Evolutionary conservation across 2,113 vertebrate genomes (phyloP).

Genomic region (Entomyzon cyanotis): DNA sequence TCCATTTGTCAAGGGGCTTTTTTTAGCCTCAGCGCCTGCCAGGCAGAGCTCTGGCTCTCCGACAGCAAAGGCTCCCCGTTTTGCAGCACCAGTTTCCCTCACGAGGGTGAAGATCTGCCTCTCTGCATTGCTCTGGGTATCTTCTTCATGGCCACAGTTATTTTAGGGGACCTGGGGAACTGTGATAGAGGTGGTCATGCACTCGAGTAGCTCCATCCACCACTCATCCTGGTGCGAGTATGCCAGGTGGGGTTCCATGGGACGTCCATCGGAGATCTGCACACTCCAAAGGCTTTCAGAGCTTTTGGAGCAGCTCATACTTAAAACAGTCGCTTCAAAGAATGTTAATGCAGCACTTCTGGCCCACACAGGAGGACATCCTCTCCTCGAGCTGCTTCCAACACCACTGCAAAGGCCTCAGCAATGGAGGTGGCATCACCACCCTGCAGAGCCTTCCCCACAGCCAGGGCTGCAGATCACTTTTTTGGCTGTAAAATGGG

Average conservation of each 20-base stretch:
- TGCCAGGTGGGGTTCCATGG: not conserved
- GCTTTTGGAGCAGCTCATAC: not conserved
- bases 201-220: not conserved
- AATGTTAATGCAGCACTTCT: not conserved
- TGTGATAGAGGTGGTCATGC: not conserved
- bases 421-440: not conserved
- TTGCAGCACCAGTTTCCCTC: not conserved
- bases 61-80: rapidly evolving
- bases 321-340: not conserved
- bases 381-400: not conserved
- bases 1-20: slow-evolving; percentile 63
- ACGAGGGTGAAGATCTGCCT: not conserved
- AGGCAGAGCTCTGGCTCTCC: not conserved
- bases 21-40: slow-evolving; percentile 31
- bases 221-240: not conserved
- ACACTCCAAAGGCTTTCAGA: not conserved
- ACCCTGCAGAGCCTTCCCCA: not conserved
- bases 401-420: not conserved
- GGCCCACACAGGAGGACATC: not conserved
- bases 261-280: not conserved
- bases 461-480: not conserved
- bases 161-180: not conserved
- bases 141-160: not conserved
- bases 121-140: not conserved
- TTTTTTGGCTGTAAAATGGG: not conserved